Base-by-base conservation (phyloP, 2,797 vertebrate species). In the Semotilus atromaculatus region DNA sequence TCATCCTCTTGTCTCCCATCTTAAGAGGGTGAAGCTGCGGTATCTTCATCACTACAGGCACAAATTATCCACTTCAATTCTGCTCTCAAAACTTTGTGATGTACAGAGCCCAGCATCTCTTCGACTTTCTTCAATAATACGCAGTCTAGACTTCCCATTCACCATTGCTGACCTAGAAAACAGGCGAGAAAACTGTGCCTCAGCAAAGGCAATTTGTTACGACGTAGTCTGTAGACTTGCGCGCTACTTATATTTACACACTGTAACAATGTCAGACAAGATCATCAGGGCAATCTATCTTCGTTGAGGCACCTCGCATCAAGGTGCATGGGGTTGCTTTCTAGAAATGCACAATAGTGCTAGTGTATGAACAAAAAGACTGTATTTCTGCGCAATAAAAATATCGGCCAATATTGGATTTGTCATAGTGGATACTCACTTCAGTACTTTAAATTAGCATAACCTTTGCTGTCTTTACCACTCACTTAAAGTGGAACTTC, bases 211-310 rank as follows among this genome's bases (percentile, higher is more conserved):
- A 75, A 53, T 82, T 75, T 51, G 31, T 82, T 48, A 74, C 0
- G 16, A 45, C 58, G 36, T n/a, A 66, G 43, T 34, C 71, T 74
- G 71, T 51, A 26, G 58, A 53, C 43, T 66, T 51, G 70, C 55
- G 48, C 62, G 73, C 21, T 45, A 48, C 1, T 23, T 82, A 73
- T 64, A 64, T 73, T 82, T 64, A 31, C 26, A 7, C 4, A 45
- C 55, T 73, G 55, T 34, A 48, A 29, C 80, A 45, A n/a, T 48
- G 71, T 82, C 81, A 82, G 43, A 51, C 31, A 3, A 66, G 71
- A 82, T 75, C 71, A 66, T 82, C 31, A 5, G 6, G 34, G 29
- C 34, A 66, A 29, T 82, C 58, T 38, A 75, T 82, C 81, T 82
- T 74, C 9, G 14, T 48, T 19, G 13, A 73, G 55, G 40, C 29